These are phyloP conservation scores for Polypterus bichir DNA, from an alignment of 2,113 vertebrate genomes.

Conservation along the genomic window DNA sequence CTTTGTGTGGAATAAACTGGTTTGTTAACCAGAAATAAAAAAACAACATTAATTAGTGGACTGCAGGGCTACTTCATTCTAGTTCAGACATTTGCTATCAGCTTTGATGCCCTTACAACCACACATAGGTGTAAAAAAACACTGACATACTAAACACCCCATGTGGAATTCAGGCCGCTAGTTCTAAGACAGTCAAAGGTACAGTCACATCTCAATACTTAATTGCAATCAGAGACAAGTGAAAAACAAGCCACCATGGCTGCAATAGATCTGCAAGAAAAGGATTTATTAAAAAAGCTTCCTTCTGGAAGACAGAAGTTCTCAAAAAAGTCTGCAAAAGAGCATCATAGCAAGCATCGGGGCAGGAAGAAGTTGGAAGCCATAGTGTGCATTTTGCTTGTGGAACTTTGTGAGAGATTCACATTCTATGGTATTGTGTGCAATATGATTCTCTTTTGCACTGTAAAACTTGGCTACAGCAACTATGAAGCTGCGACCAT, in stretches of 20 bases:
- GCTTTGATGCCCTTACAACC: too few relatives aligned
- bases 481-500: conserved; percentile 67
- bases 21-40: too few relatives aligned
- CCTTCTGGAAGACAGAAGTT: conserved; percentile 7
- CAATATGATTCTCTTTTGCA: conserved; percentile 85
- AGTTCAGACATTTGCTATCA: too few relatives aligned
- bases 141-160: too few relatives aligned
- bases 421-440: conserved; percentile 79
- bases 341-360: conserved; percentile 16
- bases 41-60: too few relatives aligned
- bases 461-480: conserved; percentile 57
- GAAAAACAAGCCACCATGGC: conserved; percentile 31
- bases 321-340: not conserved
- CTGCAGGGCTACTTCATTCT: too few relatives aligned
- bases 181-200: too few relatives aligned
- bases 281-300: conserved; percentile 4
- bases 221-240: conserved; percentile 13
- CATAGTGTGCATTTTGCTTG: conserved; percentile 65
- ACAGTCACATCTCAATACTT: not conserved
- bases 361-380: conserved; percentile 48
- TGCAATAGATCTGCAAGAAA: conserved; percentile 16
- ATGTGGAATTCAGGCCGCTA: too few relatives aligned
- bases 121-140: too few relatives aligned
- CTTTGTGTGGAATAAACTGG: too few relatives aligned
- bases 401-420: conserved; percentile 78